Conservation (phyloP, 1,140 invertebrate species). For the Globodera rostochiensis region DNA sequence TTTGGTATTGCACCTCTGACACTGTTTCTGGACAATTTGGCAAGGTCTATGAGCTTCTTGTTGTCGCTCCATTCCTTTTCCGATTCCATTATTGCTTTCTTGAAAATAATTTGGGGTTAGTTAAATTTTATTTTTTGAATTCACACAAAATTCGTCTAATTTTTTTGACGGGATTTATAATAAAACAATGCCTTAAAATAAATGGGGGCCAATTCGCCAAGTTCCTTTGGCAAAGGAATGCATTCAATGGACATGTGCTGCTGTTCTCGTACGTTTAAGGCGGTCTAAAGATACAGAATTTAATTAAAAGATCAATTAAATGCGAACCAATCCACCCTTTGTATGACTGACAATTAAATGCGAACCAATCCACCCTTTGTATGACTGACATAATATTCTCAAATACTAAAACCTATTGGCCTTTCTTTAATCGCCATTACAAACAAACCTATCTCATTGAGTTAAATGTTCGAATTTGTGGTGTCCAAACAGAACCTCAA, state of each 20-base stretch:
- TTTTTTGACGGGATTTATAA: neutral
- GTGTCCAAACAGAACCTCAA: constrained; percentile 71
- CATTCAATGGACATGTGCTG: constrained; percentile 87
- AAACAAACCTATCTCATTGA: neutral
- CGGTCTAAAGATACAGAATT: constrained; percentile 68
- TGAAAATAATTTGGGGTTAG: constrained; percentile 24
- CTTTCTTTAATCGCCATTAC: too few species aligned
- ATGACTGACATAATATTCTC: too few species aligned
- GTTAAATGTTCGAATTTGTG: too few species aligned
- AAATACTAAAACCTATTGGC: too few species aligned
- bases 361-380: neutral
- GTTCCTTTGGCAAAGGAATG: constrained; percentile 80
- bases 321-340: neutral
- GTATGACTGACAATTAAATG: neutral
- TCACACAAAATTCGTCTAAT: too few species aligned
- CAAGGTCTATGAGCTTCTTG: constrained; percentile 87
- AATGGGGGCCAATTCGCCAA: constrained; percentile 82
- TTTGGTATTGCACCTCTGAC: constrained; percentile 75
- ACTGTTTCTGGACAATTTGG: constrained; percentile 52
- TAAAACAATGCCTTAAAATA: constrained; percentile 78
- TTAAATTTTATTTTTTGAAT: neutral
- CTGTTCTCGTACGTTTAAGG: constrained; percentile 75
- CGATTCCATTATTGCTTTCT: constrained; percentile 88
- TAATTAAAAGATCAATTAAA: neutral
- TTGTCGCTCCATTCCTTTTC: constrained; percentile 82